phyloP scores from a whole-genome alignment of 2,888 invertebrate species.

The Pterostichus niger region DNA sequence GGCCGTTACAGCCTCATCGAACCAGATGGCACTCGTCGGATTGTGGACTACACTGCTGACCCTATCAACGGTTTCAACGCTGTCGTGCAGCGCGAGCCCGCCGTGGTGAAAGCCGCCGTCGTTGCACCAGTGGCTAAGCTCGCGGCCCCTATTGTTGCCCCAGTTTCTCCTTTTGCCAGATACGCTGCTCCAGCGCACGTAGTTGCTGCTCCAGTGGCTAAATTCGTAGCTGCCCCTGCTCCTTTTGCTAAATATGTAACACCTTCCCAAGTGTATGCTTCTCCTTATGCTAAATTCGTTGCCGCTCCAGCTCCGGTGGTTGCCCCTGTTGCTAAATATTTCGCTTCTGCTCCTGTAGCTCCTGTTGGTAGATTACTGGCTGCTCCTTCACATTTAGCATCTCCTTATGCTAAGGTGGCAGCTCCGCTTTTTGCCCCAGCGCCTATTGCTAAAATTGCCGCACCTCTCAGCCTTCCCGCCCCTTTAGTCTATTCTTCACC shows the following conservation, averaged over 20 bases:
- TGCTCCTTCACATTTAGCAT: slow-evolving; percentile 49
- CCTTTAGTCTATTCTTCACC: slow-evolving; percentile 69
- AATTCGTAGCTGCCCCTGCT: slow-evolving; percentile 47
- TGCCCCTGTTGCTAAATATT: slow-evolving; percentile 68
- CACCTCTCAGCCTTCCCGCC: slow-evolving; percentile 69
- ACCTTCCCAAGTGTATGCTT: slow-evolving; percentile 67
- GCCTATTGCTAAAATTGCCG: slow-evolving; percentile 67
- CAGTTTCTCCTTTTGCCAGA: slow-evolving; percentile 42
- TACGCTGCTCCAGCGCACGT: slow-evolving; percentile 44
- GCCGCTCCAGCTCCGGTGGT: slow-evolving; percentile 68
- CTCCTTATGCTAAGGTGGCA: slow-evolving; percentile 69
- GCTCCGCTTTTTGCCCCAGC: slow-evolving; percentile 61
- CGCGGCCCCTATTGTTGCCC: slow-evolving; percentile 59
- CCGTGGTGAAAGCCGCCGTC: slow-evolving; percentile 70
- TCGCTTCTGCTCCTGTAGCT: slow-evolving; percentile 56
- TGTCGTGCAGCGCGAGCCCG: slow-evolving; percentile 79
- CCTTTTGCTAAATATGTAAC: slow-evolving; percentile 52
- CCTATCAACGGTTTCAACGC: slow-evolving; percentile 80
- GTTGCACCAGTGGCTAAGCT: slow-evolving; percentile 56
- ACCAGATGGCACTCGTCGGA: slow-evolving; percentile 83
- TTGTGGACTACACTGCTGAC: slow-evolving; percentile 81
- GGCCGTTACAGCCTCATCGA: slow-evolving; percentile 81
- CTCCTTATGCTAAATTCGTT: slow-evolving; percentile 68
- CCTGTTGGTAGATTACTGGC: slow-evolving; percentile 51
- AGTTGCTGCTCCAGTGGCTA: slow-evolving; percentile 18